phyloP scores from a whole-genome alignment of 2,797 vertebrate genomes.

The Petrocephalus schoutedeni region DNA sequence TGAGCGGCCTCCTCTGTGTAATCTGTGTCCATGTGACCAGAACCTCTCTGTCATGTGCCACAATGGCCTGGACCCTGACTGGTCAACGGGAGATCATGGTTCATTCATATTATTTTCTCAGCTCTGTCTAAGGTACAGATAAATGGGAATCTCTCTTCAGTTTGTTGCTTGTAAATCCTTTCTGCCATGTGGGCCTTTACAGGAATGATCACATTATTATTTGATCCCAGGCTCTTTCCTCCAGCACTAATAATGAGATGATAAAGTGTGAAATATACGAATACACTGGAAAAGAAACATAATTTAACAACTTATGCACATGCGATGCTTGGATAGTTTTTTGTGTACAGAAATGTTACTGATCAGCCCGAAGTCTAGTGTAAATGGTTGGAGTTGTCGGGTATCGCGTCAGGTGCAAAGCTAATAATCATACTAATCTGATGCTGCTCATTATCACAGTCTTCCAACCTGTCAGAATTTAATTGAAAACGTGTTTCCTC shows the following conservation, averaged over 20 bases:
- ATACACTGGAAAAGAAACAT: not conserved
- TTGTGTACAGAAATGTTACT: not conserved
- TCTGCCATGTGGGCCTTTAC: not conserved
- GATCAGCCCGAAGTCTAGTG: not conserved
- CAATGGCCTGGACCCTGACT: not conserved
- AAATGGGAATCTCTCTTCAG: not conserved
- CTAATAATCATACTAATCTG: not conserved
- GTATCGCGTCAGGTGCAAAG: not conserved
- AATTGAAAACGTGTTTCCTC: not conserved
- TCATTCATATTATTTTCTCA: not conserved
- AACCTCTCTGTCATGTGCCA: not conserved
- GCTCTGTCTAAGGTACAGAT: not conserved
- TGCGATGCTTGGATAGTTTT: not conserved
- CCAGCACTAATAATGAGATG: not conserved
- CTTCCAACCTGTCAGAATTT: not conserved
- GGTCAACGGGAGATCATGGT: not conserved
- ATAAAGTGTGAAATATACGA: not conserved
- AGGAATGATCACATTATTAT: not conserved
- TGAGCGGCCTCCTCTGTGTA: constrained; percentile 42
- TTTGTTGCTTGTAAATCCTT: not conserved
- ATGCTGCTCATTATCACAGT: not conserved
- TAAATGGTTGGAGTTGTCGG: not conserved
- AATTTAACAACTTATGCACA: constrained; percentile 1
- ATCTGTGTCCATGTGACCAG: not conserved
- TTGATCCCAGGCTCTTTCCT: not conserved